Evolutionary conservation across 2,888 invertebrate species (phyloP).

Genomic region (Limnephilus marmoratus): DNA sequence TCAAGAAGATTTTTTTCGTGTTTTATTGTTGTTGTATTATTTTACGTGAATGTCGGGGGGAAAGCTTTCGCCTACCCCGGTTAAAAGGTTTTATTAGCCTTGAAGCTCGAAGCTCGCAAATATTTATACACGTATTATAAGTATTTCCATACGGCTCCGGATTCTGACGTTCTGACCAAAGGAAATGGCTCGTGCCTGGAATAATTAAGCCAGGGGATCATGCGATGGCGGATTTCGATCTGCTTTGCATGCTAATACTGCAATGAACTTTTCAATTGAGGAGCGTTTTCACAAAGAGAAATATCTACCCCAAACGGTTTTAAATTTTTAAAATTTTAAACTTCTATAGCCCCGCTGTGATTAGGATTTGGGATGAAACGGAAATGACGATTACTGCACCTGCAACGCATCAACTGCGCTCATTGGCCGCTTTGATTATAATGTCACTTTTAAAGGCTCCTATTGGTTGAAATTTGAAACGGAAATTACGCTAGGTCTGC

Average conservation of each 20-base stretch:
- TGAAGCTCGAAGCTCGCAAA: neutral
- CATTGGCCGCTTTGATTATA: no score
- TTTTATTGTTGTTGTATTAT: neutral
- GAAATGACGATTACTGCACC: no score
- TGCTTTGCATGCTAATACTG: neutral
- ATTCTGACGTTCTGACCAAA: neutral
- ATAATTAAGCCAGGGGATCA: neutral
- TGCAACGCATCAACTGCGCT: no score
- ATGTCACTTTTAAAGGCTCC: no score
- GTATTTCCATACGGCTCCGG: neutral
- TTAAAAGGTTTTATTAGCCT: neutral
- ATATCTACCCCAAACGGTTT: no score
- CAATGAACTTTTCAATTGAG: neutral
- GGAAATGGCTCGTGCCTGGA: neutral
- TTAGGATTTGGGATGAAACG: no score
- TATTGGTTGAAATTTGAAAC: no score
- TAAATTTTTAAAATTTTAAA: no score
- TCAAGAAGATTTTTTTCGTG: neutral
- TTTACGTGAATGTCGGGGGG: neutral
- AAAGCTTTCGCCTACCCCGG: neutral
- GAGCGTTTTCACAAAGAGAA: no score
- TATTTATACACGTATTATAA: neutral
- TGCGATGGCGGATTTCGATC: neutral
- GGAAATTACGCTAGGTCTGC: no score
- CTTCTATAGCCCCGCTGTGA: no score